Evolutionary conservation across 2,113 vertebrate genomes (phyloP), one percentile per base, ranked within the genome.

Genomic region (Merops nubicus): DNA sequence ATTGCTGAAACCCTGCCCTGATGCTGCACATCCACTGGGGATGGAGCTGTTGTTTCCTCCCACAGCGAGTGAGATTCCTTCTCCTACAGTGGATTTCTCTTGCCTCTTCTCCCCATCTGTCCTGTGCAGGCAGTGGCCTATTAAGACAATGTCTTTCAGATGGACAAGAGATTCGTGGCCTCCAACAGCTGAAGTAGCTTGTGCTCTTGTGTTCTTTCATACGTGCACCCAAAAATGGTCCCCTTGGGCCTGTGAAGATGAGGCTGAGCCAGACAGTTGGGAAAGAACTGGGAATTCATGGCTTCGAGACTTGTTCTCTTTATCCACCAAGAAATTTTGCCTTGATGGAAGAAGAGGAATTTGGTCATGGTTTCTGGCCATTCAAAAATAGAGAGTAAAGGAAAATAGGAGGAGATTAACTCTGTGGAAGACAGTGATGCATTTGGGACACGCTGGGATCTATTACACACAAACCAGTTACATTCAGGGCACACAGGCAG

Each of bases 341-440:
- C 54, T 50, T 6, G 23, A 6, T 40, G 45, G 34, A 40, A 68
- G 48, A 56, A 42, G 33, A 51, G 48, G 28, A 47, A 43, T 77
- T 68, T 50, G 36, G 4, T 42, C 12, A 2, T 3, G n/a, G 23
- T 16, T 65, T 92, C 62, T 19, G 50, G 42, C 23, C 12, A 14
- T 54, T 15, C 9, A 36, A 51, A 83, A 76, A 57, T 8, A 40
- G 0, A 0, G 72, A 47, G 51, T 3, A 33, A 48, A 57, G 62
- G 77, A 3, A 65, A 74, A 17, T 1, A 12, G 42, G 72, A 45
- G 23, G 3, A 26, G 42, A 21, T 65, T 8, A 18, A n/a, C 20
- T 40, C 18, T 5, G 0, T 0, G n/a, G n/a, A n/a, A n/a, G n/a
- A n/a, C n/a, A n/a, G n/a, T n/a, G 36, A 21, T 25, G 33, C 8